Base-by-base conservation (phyloP, 2,113 vertebrate genomes). In the Lophochroa leadbeateri region DNA sequence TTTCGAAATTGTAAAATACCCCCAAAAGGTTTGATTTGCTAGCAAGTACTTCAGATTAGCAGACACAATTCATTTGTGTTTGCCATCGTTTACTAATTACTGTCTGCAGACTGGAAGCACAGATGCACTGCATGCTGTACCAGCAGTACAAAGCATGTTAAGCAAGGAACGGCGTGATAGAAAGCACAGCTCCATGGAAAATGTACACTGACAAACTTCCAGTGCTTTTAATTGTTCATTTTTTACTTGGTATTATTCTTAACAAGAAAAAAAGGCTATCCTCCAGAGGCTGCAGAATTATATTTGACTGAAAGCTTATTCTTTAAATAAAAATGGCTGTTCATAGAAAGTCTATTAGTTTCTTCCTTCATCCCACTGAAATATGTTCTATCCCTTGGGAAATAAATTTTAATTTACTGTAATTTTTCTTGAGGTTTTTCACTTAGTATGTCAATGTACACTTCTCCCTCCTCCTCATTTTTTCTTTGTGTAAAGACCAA, bases 341-440 rank as follows among this genome's bases (percentile, higher is more conserved):
- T 97, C 90, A 82, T 94, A 97, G 97, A 91, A 96, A 92, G 78
- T 97, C 96, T 97, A 92, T 97, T 96, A 91, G 93, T 95, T 97
- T 92, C 96, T 95, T 95, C 78, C 95, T 97, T 97, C 86, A 63
- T 96, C 96, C 94, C 90, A 94, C 81, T 96, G 96, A 97, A 98
- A 97, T 96, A 96, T 97, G 94, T 97, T 97, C 97, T 88, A 43
- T 96, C 97, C 97, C 96, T 85, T 91, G 97, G 96, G 97, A 98
- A 97, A 98, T 98, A 97, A 96, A 98, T 97, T 98, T 97, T 97
- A 97, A 97, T 97, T 96, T 97, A 86, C 94, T 97, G 94, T 95
- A 96, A 95, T 97, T 96, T 96, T 95, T 91, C 72, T 78, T 92
- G 77, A 76, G 86, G 92, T 96, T 95, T 96, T 96, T 97, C 95